Conservation (phyloP, 2,888 invertebrate species). For the Ochropacha duplaris region DNA sequence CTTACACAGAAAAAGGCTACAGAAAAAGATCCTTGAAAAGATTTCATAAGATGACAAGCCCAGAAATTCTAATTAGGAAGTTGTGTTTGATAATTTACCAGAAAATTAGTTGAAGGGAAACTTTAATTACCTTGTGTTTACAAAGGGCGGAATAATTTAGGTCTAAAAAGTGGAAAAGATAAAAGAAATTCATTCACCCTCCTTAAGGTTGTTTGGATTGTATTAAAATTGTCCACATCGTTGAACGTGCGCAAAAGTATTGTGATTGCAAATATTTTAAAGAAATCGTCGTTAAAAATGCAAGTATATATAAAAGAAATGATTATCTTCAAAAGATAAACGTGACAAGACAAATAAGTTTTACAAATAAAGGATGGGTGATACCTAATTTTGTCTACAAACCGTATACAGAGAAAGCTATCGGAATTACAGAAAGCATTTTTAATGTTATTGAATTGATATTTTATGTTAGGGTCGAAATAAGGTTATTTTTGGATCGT, state of each 20-base stretch:
- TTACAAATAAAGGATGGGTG: background rate
- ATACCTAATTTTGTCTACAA: background rate
- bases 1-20: conserved; percentile 23
- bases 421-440: background rate
- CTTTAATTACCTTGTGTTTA: conserved; percentile 65
- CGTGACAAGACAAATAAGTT: background rate
- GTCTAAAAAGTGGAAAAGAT: conserved; percentile 26
- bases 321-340: background rate
- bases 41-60: conserved; percentile 38
- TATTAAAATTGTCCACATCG: background rate
- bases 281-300: background rate
- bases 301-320: background rate
- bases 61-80: conserved; percentile 58
- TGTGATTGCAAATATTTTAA: background rate
- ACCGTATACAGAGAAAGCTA: background rate
- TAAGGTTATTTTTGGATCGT: background rate
- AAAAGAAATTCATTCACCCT: conserved; percentile 17
- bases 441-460: background rate
- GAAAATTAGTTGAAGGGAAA: conserved; percentile 60
- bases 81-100: conserved; percentile 62
- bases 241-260: background rate
- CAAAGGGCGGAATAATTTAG: conserved; percentile 47
- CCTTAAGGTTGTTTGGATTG: background rate
- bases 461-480: background rate
- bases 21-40: conserved; percentile 36